Conservation (phyloP, 1,140 invertebrate species). For the Hycleus cichorii region DNA sequence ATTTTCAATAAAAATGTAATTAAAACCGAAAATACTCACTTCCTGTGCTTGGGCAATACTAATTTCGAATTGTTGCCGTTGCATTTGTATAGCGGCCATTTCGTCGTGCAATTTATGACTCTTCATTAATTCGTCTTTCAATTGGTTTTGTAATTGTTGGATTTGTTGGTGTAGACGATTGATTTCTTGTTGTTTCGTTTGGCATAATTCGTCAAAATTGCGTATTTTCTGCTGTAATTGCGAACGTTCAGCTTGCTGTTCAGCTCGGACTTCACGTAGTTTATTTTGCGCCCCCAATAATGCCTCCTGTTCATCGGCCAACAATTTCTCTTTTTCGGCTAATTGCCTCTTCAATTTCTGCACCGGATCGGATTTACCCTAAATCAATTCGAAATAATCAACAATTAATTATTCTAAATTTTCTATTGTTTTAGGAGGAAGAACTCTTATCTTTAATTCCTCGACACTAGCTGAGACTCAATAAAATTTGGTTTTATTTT, state of each 20-base stretch:
- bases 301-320: slow-evolving; percentile 64
- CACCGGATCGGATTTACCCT: slow-evolving; percentile 76
- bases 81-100: slow-evolving; percentile 45
- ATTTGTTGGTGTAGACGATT: slow-evolving; percentile 28
- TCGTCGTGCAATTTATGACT: slow-evolving; percentile 50
- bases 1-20: not conserved
- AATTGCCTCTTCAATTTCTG: slow-evolving; percentile 80
- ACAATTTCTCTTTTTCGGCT: slow-evolving; percentile 67
- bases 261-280: slow-evolving; percentile 67
- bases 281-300: slow-evolving; percentile 62
- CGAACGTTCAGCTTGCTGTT: slow-evolving; percentile 58
- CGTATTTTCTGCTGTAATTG: slow-evolving; percentile 48
- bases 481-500: not conserved
- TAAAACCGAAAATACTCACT: slow-evolving; percentile 8
- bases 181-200: slow-evolving; percentile 37
- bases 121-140: slow-evolving; percentile 51
- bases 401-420: not conserved
- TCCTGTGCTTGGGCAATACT: slow-evolving; percentile 40
- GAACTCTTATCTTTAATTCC: no score
- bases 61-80: slow-evolving; percentile 49
- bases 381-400: slow-evolving; percentile 1
- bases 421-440: not conserved
- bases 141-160: slow-evolving; percentile 48
- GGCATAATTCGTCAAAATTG: slow-evolving; percentile 50
- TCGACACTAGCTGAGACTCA: no score